Evolutionary conservation across 2,113 vertebrate species (phyloP).

Genomic region (Calyptommatus sinebrachiatus): DNA sequence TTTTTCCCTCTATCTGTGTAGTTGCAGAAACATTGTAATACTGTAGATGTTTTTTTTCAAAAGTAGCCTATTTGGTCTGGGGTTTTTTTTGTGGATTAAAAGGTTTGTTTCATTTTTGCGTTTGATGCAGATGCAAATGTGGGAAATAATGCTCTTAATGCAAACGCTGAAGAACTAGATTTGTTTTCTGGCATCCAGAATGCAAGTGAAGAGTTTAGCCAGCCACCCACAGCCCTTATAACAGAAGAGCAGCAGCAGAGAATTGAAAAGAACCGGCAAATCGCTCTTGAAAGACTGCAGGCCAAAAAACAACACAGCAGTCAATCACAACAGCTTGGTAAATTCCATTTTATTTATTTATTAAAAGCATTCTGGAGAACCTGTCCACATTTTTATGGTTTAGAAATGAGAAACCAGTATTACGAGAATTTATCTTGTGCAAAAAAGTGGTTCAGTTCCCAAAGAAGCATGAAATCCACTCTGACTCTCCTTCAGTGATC

Average conservation of each 20-base stretch:
- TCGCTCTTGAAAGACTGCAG: constrained; percentile 83
- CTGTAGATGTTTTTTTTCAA: background rate
- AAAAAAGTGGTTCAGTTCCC: no score
- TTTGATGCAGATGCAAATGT: constrained; percentile 50
- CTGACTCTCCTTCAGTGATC: no score
- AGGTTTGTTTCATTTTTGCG: background rate
- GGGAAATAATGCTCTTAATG: constrained; percentile 22
- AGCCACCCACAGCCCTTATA: constrained; percentile 62
- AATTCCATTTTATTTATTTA: constrained; percentile 7
- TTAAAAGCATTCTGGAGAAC: no score
- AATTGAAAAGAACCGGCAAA: constrained; percentile 83
- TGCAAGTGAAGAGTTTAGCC: background rate
- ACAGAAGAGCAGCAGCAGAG: constrained; percentile 83
- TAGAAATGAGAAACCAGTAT: no score
- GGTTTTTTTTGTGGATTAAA: background rate
- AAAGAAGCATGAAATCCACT: no score
- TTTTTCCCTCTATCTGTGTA: no score
- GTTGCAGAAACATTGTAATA: background rate
- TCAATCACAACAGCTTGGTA: constrained; percentile 61
- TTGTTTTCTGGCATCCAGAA: constrained; percentile 34
- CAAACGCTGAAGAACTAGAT: constrained; percentile 46
- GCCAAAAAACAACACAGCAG: constrained; percentile 73
- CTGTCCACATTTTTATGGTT: no score
- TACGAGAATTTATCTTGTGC: no score
- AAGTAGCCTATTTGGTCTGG: background rate